Evolutionary conservation across 2,113 vertebrate species (phyloP), one percentile per base, ranked within the genome.

Genomic region (Nicator chloris): DNA sequence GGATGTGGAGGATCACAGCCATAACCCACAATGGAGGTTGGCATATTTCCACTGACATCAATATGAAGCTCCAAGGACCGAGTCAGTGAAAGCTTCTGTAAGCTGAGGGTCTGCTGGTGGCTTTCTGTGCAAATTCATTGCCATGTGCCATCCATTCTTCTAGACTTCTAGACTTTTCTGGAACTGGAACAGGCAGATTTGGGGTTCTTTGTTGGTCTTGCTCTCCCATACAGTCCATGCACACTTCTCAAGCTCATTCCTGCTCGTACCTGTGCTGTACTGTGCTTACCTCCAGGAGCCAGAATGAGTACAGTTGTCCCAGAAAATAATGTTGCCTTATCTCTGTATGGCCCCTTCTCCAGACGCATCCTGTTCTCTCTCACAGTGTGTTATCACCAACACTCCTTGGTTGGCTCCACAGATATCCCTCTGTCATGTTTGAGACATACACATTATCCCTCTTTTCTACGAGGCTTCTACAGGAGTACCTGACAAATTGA

Each of bases 61-160:
- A 4, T 8, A 14, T 21, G 54, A 13, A 83, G 30, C 21, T 88
- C 66, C 80, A 90, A 6, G 1, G 0, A 28, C 3, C 0, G 1
- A 90, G 8, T 19, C 51, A 1, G 0, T 63, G 63, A 18, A 68
- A 93, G 35, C 8, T 78, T 60, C 47, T 7, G 0, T 31, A 51
- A 86, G 42, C 5, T 68, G 68, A 88, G 20, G 30, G 6, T 63
- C 39, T 88, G 14, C 27, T 70, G 6, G 1, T 26, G 77, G 59
- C 31, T 63, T 42, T 27, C 54, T 33, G 31, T 69, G 31, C 35
- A 42, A 23, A 42, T 63, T 21, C 1, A 0, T 83, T 37, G 19
- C 64, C 35, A 14, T 20, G 26, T 35, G 26, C 12, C 31, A 40
- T 56, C 16, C 4, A 7, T 63, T 69, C 47, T 35, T 69, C 40